Evolutionary conservation across 2,797 vertebrate species (phyloP).

Genomic region (Tokudaia muenninki): DNA sequence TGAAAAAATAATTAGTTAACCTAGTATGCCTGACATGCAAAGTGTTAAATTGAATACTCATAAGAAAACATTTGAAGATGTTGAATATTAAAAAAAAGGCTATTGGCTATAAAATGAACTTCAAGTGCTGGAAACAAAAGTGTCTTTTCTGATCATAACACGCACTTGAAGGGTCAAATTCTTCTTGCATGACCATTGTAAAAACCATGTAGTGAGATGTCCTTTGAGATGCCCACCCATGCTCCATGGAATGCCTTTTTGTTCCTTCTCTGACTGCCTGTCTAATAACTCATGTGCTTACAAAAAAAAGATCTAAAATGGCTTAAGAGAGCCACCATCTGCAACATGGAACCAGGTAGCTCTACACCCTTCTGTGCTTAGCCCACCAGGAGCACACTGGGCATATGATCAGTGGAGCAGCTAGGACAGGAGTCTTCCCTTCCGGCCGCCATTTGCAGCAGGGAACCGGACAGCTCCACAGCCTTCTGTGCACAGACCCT

Average conservation of each 20-base stretch:
- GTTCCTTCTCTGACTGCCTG: not conserved
- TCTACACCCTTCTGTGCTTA: too few relatives aligned
- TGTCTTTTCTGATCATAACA: not conserved
- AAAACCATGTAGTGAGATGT: not conserved
- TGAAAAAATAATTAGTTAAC: slow-evolving; percentile 18
- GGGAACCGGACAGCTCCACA: too few relatives aligned
- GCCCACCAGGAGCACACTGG: too few relatives aligned
- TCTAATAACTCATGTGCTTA: not conserved
- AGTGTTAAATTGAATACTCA: not conserved
- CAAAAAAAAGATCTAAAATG: not conserved
- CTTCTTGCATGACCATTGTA: not conserved
- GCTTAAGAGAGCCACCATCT: too few relatives aligned
- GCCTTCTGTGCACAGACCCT: too few relatives aligned
- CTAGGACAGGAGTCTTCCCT: too few relatives aligned
- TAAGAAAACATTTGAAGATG: not conserved
- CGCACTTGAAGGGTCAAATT: not conserved
- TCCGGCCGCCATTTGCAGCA: too few relatives aligned
- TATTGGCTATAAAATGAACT: not conserved
- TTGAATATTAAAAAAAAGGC: not conserved
- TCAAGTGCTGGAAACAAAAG: slow-evolving; percentile 20
- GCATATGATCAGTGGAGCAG: too few relatives aligned
- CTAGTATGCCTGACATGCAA: not conserved
- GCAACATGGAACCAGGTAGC: too few relatives aligned
- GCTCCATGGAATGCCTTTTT: not conserved
- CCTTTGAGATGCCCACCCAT: not conserved